Conservation (phyloP, 1,140 invertebrate genomes). For the Microplitis demolitor region DNA sequence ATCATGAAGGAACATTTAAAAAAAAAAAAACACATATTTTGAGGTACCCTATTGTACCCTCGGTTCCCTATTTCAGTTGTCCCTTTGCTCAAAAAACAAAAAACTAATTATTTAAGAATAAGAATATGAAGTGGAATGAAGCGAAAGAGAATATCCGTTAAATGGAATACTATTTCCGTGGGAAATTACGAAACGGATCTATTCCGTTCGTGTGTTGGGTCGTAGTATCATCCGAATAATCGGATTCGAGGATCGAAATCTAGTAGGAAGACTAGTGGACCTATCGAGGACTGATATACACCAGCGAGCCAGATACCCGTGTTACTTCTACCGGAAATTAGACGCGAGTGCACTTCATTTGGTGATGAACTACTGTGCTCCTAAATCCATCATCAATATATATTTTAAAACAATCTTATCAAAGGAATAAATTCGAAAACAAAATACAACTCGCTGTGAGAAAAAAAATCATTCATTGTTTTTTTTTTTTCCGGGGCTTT, state of each 20-base stretch:
- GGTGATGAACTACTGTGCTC: background rate
- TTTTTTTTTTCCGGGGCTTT: background rate
- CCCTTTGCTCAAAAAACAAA: background rate
- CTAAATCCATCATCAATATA: too few species aligned
- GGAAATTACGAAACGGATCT: slow-evolving; percentile 30
- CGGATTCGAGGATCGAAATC: slow-evolving; percentile 12
- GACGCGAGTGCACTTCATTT: background rate
- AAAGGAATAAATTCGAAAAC: too few species aligned
- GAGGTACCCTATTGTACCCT: background rate
- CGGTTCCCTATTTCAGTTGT: background rate
- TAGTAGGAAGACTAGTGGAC: slow-evolving; percentile 22
- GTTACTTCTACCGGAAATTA: slow-evolving; percentile 21
- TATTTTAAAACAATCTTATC: too few species aligned
- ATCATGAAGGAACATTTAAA: too few species aligned
- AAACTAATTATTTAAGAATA: background rate
- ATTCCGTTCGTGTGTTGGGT: slow-evolving; percentile 19
- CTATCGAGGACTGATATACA: slow-evolving; percentile 31
- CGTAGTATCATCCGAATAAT: slow-evolving; percentile 21
- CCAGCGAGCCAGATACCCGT: background rate
- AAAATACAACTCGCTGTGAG: too few species aligned
- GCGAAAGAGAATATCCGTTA: slow-evolving; percentile 6
- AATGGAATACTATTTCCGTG: slow-evolving; percentile 26
- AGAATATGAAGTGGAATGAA: background rate
- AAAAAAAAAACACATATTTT: too few species aligned
- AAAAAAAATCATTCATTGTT: background rate